Conservation (phyloP, 2,113 vertebrate species). For the Empidonax traillii region DNA sequence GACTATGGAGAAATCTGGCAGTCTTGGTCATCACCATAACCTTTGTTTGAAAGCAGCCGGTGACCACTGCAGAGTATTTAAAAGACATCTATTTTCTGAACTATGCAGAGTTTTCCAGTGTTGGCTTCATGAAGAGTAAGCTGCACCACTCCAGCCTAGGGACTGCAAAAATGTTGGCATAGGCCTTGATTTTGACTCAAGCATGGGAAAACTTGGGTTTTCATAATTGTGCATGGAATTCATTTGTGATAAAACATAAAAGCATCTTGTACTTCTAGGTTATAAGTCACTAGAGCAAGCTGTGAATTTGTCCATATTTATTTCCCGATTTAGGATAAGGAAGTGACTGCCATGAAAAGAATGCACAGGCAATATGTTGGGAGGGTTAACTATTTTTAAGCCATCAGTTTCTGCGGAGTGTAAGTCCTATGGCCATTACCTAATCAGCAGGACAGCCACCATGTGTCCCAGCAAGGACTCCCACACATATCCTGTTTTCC, state of each 20-base stretch:
- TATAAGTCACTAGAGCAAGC: slow-evolving; percentile 31
- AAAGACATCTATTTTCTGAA: neutral
- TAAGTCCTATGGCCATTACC: neutral
- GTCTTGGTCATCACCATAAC: neutral
- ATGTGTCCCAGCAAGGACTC: slow-evolving; percentile 31
- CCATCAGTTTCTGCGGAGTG: neutral
- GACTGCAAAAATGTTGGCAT: neutral
- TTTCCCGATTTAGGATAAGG: neutral
- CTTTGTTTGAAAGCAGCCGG: neutral
- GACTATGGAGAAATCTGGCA: fast-evolving
- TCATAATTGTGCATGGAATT: neutral
- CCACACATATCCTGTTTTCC: slow-evolving; percentile 64
- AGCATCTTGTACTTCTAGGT: neutral
- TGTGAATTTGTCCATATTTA: slow-evolving; percentile 22
- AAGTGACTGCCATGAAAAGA: slow-evolving; percentile 48
- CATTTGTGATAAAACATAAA: slow-evolving; percentile 27
- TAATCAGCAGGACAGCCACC: neutral
- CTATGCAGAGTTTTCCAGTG: neutral
- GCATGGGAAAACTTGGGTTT: slow-evolving; percentile 33
- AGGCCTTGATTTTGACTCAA: neutral
- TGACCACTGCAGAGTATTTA: neutral
- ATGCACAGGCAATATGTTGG: neutral
- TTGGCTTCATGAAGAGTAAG: neutral
- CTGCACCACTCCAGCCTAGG: neutral
- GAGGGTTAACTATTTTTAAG: slow-evolving; percentile 39